Conservation (phyloP, 2,113 vertebrate genomes). For the Hyperopisus bebe region DNA sequence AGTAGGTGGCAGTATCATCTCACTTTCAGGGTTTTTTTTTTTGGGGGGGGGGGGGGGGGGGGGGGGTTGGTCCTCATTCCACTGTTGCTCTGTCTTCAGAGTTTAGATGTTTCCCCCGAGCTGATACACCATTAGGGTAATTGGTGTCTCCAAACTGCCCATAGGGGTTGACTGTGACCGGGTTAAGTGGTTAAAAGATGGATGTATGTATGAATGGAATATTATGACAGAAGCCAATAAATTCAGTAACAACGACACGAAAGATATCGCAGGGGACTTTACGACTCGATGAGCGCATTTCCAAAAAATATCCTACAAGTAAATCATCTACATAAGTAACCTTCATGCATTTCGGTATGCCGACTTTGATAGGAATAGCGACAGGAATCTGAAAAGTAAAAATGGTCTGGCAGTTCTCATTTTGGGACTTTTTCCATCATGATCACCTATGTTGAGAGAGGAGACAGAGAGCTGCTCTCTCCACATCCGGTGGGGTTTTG, state of each 20-base stretch:
- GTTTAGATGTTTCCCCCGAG: neutral
- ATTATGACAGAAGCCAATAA: neutral
- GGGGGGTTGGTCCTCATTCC: neutral
- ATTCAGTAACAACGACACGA: neutral
- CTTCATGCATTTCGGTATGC: neutral
- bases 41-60: too few species aligned
- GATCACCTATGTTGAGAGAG: neutral
- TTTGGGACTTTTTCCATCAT: neutral
- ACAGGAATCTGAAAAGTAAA: neutral
- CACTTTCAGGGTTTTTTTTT: neutral
- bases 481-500: neutral
- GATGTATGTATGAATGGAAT: neutral
- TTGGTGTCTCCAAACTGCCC: neutral
- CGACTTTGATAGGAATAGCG: neutral
- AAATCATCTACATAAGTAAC: neutral
- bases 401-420: neutral
- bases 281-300: neutral
- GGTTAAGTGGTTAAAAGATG: neutral
- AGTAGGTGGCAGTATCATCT: neutral
- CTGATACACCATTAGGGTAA: neutral
- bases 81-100: neutral
- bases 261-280: neutral
- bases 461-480: neutral
- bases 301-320: too few species aligned
- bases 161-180: neutral